Base-by-base conservation (phyloP, 2,888 invertebrate genomes). In the Nipponacmea schrenckii region DNA sequence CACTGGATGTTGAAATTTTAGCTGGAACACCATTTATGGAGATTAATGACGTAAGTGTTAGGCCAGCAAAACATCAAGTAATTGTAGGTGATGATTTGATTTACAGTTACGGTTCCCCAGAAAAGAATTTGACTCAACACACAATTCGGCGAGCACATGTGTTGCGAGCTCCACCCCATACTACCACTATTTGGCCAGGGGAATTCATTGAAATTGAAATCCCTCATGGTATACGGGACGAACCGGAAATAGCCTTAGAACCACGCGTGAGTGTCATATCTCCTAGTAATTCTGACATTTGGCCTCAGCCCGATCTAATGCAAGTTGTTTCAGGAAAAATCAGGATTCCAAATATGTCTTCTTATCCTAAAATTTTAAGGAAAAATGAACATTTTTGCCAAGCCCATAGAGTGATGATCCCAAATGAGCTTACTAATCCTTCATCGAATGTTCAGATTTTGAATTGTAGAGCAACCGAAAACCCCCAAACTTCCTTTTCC, bases 301-400 rank as follows among this genome's bases (percentile, higher is more conserved):
- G 66, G 39, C 66, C 66, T 0, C 12, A 27, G 20, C 66, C 44
- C 14, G 7, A 39, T 31, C 15, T 65, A 27, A 17, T 44, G 15
- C 27, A 20, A 2, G 17, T 17, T 7, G 66, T 65, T 27, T 20
- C 39, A 15, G 44, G 31, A 12, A 39, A 2, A n/a, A 44, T 65
- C 14, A 20, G 65, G 14, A 65, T 65, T 26, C 4, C 20, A 14
- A 65, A 65, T 65, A 31, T 20, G 5, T 26, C 4, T 8, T 26
- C 12, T 31, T 17, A 17, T 15, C 39, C 66, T 14, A 27, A 20
- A 14, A 14, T 44, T 44, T 44, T 44, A 5, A 27, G 27, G 27
- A 20, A 31, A 1, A 65, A 65, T 44, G 66, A 44, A 20, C 66
- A 65, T 44, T 65, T 65, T 44, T 65, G 66, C 31, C 66, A 65